Conservation (phyloP, 2,888 invertebrate species). For the Chouioia cunea region DNA sequence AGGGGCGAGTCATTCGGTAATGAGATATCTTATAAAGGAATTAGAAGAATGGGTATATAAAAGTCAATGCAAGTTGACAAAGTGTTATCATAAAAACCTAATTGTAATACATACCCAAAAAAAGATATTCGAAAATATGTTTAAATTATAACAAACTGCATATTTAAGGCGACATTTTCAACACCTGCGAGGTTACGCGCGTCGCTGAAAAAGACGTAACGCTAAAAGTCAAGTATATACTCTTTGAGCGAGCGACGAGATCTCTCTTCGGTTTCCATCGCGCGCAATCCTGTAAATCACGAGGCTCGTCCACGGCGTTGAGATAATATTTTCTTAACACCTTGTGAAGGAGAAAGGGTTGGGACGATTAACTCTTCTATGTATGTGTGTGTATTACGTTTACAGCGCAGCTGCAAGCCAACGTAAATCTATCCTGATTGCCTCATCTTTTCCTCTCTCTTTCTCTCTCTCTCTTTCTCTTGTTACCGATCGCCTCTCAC, state of each 20-base stretch:
- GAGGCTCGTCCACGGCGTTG: slow-evolving; percentile 52
- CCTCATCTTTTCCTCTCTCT: slow-evolving; percentile 44
- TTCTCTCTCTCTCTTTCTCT: slow-evolving; percentile 12
- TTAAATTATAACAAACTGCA: too few relatives aligned
- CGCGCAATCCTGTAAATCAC: slow-evolving; percentile 55
- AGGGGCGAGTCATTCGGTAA: too few relatives aligned
- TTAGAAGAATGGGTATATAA: not conserved
- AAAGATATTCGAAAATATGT: too few relatives aligned
- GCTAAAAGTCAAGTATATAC: slow-evolving; percentile 36
- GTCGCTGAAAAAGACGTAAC: slow-evolving; percentile 42
- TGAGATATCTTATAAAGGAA: too few relatives aligned
- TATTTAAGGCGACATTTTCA: not conserved
- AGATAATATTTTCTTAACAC: slow-evolving; percentile 58
- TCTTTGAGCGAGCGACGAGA: slow-evolving; percentile 43
- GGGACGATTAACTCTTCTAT: slow-evolving; percentile 16
- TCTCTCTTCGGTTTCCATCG: slow-evolving; percentile 31
- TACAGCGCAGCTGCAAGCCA: not conserved
- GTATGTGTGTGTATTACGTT: not conserved
- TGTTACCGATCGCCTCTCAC: not conserved
- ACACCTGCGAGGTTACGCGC: not conserved
- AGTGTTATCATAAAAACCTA: too few relatives aligned
- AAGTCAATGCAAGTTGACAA: not conserved
- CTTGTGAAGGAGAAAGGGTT: slow-evolving; percentile 53
- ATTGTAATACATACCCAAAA: too few relatives aligned
- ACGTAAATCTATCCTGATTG: slow-evolving; percentile 46